Evolutionary conservation across 2,113 vertebrate genomes (phyloP).

Genomic region (Eulacestoma nigropectus): DNA sequence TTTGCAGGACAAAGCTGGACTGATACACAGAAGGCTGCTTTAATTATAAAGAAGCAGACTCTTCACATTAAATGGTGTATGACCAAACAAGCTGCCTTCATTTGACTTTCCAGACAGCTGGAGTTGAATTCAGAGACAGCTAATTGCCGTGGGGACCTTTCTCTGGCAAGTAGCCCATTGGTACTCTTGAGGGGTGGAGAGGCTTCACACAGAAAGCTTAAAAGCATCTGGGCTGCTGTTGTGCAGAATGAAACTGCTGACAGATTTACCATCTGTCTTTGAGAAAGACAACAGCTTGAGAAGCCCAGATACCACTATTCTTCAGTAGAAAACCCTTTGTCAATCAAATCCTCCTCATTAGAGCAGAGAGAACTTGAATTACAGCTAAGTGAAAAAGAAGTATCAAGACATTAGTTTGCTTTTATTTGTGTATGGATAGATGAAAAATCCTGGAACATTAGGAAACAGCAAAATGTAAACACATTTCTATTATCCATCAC

Average conservation of each 20-base stretch:
- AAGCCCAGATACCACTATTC: constrained; percentile 40
- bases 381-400: neutral
- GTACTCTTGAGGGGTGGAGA: constrained; percentile 52
- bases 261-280: constrained; percentile 78
- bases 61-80: constrained; percentile 71
- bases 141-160: constrained; percentile 69
- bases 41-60: constrained; percentile 74
- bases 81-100: constrained; percentile 74
- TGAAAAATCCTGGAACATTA: neutral
- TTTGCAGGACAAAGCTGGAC: neutral
- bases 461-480: neutral
- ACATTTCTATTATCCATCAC: neutral
- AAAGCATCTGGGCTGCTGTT: constrained; percentile 75
- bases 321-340: constrained; percentile 33
- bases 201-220: constrained; percentile 62
- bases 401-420: neutral
- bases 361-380: neutral
- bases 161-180: constrained; percentile 59
- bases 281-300: constrained; percentile 59
- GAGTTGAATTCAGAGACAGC: constrained; percentile 73
- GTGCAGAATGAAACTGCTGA: constrained; percentile 62
- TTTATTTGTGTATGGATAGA: neutral
- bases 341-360: constrained; percentile 42
- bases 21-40: constrained; percentile 33
- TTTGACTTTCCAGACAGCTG: constrained; percentile 75